A percentile compares a stretch with the other conserved stretches of the same genome.
phyloP scores from a whole-genome alignment of 2,113 vertebrate species.

The Podarcis raffonei region DNA sequence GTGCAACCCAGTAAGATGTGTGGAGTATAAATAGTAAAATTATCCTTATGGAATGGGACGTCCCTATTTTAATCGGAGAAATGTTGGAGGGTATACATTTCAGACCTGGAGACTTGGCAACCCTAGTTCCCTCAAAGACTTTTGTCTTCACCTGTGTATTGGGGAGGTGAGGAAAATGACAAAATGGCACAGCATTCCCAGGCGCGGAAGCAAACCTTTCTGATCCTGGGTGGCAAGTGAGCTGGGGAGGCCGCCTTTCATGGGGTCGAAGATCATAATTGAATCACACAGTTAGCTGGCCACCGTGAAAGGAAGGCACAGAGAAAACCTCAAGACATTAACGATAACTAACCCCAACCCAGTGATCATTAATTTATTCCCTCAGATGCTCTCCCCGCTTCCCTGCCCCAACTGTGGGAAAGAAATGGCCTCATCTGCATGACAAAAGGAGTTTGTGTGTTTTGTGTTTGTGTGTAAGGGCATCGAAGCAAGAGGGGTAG shows the following conservation, averaged over 20 bases:
- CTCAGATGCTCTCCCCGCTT: neutral
- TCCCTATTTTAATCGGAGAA: no score
- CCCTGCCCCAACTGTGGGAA: neutral
- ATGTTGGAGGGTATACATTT: no score
- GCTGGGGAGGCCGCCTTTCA: fast-evolving
- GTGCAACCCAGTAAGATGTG: no score
- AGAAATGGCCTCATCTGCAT: neutral
- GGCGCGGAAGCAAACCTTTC: neutral
- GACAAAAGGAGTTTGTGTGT: fast-evolving
- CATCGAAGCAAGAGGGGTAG: fast-evolving
- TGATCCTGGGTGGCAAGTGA: neutral
- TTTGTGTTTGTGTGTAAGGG: no score
- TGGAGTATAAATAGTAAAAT: no score
- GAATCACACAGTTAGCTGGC: neutral
- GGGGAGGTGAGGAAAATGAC: neutral
- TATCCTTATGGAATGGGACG: no score
- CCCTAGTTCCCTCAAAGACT: no score
- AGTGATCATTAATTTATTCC: neutral
- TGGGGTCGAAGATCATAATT: fast-evolving
- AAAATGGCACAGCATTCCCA: neutral
- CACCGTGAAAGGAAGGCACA: neutral
- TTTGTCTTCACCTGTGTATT: neutral
- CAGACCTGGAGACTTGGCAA: no score
- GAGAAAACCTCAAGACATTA: neutral
- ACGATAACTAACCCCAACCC: neutral